Evolutionary conservation across 1,140 invertebrate species (phyloP), one percentile per base, ranked within the genome.

Genomic region (Heliconius hermathena): DNA sequence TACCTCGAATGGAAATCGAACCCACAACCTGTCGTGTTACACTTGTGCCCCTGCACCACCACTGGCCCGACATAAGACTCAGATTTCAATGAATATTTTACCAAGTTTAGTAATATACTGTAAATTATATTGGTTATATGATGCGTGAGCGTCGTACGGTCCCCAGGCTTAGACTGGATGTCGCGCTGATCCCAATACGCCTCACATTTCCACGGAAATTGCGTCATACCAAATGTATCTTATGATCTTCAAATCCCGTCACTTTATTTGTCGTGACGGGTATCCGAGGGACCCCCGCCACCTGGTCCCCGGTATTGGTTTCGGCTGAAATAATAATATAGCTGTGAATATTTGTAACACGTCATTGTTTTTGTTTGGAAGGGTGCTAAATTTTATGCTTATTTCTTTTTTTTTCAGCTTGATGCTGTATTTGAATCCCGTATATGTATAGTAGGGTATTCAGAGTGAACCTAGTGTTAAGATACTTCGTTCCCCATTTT

Each of bases 101-200:
- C 41, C 13, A 46, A 46, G 49, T 52, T 8, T 52, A 6, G 49
- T 20, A 20, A 52, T 52, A 52, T 20, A 52, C 49, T 72, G 36
- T 72, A 72, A 52, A 77, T 36, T 71, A 36, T 29, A 41, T 52
- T 38, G 26, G 70, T 36, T 60, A 78, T 73, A 70, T 74, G 77
- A 74, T 87, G 84, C 89, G 87, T 89, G 87, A 85, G 78, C 81
- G 74, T 75, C 54, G 77, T 79, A 74, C 75, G 33, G 81, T 81
- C 79, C 52, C 77, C 66, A 26, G 85, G 88, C 88, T 90, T 88
- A 88, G 78, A 79, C 70, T 81, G 81, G 81, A 77, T 82, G 82
- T 78, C 74, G 76, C 74, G 77, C 79, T 83, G 78, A 84, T 82
- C 80, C 82, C 71, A 71, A 71, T 16, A 5, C 76, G 73, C 79